Evolutionary conservation across 2,888 invertebrate species (phyloP).

Genomic region (Coremacera marginata): DNA sequence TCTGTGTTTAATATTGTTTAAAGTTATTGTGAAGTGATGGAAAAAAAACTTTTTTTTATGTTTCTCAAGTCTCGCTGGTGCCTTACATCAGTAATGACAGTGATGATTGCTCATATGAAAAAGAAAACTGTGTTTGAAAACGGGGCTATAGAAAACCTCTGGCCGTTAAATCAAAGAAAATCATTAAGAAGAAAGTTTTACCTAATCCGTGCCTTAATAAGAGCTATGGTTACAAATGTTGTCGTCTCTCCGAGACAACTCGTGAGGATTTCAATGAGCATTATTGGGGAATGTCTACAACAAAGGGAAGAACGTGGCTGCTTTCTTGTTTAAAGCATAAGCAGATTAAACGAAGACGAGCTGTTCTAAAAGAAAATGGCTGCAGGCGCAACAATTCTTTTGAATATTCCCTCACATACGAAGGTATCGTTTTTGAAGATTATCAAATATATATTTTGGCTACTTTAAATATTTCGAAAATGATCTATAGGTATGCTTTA

Average conservation of each 20-base stretch:
- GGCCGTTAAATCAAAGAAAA: slow-evolving; percentile 39
- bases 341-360: slow-evolving; percentile 34
- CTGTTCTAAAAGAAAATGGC: slow-evolving; percentile 28
- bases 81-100: slow-evolving; percentile 17
- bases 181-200: slow-evolving; percentile 32
- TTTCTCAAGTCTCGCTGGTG: too few species aligned
- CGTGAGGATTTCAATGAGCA: slow-evolving; percentile 37
- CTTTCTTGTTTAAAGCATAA: slow-evolving; percentile 39
- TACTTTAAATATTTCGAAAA: slow-evolving; percentile 38
- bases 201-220: slow-evolving; percentile 38
- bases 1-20: slow-evolving; percentile 31
- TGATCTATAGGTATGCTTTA: not conserved
- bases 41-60: slow-evolving; percentile 6
- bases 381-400: slow-evolving; percentile 18
- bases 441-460: slow-evolving; percentile 36
- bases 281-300: slow-evolving; percentile 37
- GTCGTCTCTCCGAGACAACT: slow-evolving; percentile 34
- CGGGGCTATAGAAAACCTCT: slow-evolving; percentile 32
- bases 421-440: slow-evolving; percentile 39
- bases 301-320: slow-evolving; percentile 34
- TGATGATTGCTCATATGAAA: slow-evolving; percentile 33
- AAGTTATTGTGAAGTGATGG: slow-evolving; percentile 15
- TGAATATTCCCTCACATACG: slow-evolving; percentile 33
- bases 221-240: slow-evolving; percentile 34
- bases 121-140: slow-evolving; percentile 38